Evolutionary conservation across 2,113 vertebrate genomes (phyloP), one percentile per base, ranked within the genome.

Genomic region (Barbus barbus): DNA sequence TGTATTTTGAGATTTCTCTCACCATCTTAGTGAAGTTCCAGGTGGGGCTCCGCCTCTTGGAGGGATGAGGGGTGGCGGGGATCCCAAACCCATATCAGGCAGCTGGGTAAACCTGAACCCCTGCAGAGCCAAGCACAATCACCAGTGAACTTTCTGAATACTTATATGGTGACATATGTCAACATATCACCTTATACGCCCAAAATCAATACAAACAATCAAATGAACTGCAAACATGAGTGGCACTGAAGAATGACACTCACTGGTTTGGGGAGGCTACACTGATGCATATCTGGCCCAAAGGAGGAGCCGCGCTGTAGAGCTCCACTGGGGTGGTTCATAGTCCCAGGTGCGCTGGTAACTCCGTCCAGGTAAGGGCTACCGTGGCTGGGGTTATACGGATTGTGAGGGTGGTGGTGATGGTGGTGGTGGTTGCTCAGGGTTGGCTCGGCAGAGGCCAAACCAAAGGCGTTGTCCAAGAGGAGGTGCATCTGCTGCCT

Each of bases 401-500:
- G 89, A 61, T 96, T 94, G 88, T 95, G 95, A 91, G 91, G 91
- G 85, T 81, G 92, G 87, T 86, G 93, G 88, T 91, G 87, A 87
- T 93, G 88, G 91, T 92, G 85, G 91, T 92, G 2, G 89, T 92
- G 87, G 91, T 88, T 94, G 18, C 88, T 90, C n/a, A 92, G 90
- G 26, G 93, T 92, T 41, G 92, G 93, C 89, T 97, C 97, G 0
- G 96, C 95, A 0, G 97, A 96, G 0, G 97, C 98, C 93, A 99
- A 93, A 93, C 97, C 98, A 92, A 99, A 99, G 65, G 98, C 97
- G 86, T 98, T 98, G 92, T 98, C 98, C 89, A 99, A 94, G 82
- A 99, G 94, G 96, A 99, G 95, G 78, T 99, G 97, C 98, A 99
- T 99, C 93, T 99, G 98, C 83, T 97, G 96, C 78, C 97, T 93